phyloP scores from a whole-genome alignment of 2,113 vertebrate genomes.

The Psammodynastes pulverulentus region DNA sequence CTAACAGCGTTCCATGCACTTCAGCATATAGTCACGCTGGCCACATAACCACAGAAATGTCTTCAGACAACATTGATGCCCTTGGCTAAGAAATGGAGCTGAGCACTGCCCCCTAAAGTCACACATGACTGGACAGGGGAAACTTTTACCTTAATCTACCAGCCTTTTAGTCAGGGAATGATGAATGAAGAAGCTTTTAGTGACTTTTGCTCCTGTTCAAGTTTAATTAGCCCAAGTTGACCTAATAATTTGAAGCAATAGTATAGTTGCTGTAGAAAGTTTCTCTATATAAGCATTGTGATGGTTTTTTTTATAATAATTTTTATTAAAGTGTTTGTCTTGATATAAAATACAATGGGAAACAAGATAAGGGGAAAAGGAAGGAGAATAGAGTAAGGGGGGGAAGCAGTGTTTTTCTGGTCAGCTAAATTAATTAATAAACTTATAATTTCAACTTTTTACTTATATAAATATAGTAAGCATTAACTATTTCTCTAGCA shows the following conservation, averaged over 20 bases:
- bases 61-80: background rate
- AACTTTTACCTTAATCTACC: background rate
- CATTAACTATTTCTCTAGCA: background rate
- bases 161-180: conserved; percentile 64
- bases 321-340: background rate
- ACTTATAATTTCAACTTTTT: background rate
- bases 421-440: background rate
- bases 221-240: conserved; percentile 77
- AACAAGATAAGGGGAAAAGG: background rate
- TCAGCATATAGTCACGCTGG: background rate
- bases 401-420: background rate
- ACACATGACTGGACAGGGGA: background rate
- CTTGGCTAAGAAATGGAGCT: background rate
- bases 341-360: background rate
- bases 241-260: conserved; percentile 76
- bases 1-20: background rate
- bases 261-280: background rate
- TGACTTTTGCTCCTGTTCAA: conserved; percentile 77
- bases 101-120: background rate
- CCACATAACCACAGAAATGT: background rate
- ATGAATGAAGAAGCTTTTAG: conserved; percentile 74
- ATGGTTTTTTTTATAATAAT: background rate
- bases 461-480: background rate
- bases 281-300: background rate
- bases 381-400: too few relatives aligned